Percentiles rank a stretch among this genome's conserved stretches.
phyloP scores from a whole-genome alignment of 2,888 invertebrate species.

The Andrena marginata region DNA sequence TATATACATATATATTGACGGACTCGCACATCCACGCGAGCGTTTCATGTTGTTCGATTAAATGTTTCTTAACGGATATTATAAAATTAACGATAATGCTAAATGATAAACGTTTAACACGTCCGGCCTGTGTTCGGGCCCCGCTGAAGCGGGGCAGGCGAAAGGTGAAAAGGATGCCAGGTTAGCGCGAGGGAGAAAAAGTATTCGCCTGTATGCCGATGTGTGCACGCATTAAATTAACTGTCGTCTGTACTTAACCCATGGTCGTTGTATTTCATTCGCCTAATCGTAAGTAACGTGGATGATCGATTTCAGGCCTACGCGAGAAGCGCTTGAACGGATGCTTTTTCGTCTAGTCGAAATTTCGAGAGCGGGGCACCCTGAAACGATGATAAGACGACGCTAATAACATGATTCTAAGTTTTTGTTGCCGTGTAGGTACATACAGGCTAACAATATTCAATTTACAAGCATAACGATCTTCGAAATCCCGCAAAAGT shows the following conservation, averaged over 20 bases:
- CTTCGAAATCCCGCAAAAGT: not conserved
- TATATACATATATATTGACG: conserved; percentile 72
- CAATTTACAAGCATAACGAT: not conserved
- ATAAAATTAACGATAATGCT: conserved; percentile 58
- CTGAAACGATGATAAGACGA: conserved; percentile 30
- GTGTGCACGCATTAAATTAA: conserved; percentile 53
- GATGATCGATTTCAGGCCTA: conserved; percentile 65
- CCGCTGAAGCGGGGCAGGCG: conserved; percentile 52
- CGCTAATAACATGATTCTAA: conserved; percentile 3
- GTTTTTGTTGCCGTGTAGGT: conserved; percentile 21
- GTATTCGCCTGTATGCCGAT: conserved; percentile 45
- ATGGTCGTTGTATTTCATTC: conserved; percentile 65
- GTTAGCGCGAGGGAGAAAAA: conserved; percentile 22
- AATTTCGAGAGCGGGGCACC: conserved; percentile 48
- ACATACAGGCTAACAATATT: not conserved
- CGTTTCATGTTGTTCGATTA: conserved; percentile 74
- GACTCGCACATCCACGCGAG: conserved; percentile 62
- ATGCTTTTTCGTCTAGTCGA: conserved; percentile 39
- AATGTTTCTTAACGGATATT: conserved; percentile 73
- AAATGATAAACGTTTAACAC: conserved; percentile 56
- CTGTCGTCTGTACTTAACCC: conserved; percentile 62
- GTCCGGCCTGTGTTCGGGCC: conserved; percentile 66
- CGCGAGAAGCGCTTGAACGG: conserved; percentile 36
- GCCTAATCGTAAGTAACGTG: conserved; percentile 61
- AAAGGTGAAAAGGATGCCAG: conserved; percentile 2